Conservation (phyloP, 53 echinoderm and acorn worm species). For the Hippasteria phrygiana region DNA sequence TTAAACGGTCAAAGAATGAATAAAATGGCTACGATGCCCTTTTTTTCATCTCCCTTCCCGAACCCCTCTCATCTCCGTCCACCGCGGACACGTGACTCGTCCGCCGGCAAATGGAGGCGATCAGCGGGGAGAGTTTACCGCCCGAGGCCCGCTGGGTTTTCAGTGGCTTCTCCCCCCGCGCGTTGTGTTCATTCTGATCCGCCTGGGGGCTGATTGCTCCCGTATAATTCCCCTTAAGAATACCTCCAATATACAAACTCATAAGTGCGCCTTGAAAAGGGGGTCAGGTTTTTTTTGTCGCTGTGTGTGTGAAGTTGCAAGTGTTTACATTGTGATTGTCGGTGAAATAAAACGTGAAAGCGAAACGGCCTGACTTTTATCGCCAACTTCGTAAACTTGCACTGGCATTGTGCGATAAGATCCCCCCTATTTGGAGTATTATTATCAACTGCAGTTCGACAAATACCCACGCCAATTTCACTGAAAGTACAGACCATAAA, state of each 20-base stretch:
- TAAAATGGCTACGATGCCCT: not conserved
- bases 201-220: constrained; percentile 25
- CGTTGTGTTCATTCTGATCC: not conserved
- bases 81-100: constrained; percentile 49
- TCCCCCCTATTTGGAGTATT: not conserved
- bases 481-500: too few species aligned
- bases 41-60: not conserved
- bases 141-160: constrained; percentile 26
- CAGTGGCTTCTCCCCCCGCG: not conserved
- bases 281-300: constrained; percentile 19
- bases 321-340: constrained; percentile 53
- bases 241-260: constrained; percentile 11
- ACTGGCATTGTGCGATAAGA: too few species aligned
- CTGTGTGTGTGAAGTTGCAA: constrained; percentile 21
- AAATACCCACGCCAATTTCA: not conserved
- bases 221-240: not conserved
- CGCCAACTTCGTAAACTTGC: not conserved
- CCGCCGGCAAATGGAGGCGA: constrained; percentile 18
- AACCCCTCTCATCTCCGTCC: not conserved
- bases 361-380: constrained; percentile 33
- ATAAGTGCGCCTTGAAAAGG: constrained; percentile 44
- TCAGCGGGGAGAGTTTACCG: constrained; percentile 25
- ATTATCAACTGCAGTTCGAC: not conserved
- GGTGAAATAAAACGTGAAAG: constrained; percentile 27
- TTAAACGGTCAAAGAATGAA: constrained; percentile 10